Percentiles rank a stretch among this genome's conserved stretches.
Conservation (phyloP, 2,888 invertebrate species). For the Cataglyphis albicans region DNA sequence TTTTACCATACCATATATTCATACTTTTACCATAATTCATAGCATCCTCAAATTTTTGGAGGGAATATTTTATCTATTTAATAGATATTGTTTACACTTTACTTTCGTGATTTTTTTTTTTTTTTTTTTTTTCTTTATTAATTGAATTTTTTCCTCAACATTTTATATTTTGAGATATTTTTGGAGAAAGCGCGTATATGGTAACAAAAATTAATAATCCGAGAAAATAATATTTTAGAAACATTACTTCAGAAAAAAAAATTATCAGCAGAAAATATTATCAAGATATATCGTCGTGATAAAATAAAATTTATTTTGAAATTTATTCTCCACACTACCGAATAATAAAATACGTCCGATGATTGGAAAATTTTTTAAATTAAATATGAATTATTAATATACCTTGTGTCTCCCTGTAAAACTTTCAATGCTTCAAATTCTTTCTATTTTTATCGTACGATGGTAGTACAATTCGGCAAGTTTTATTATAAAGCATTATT, state of each 20-base stretch:
- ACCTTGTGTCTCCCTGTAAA: neutral
- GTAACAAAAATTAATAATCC: neutral
- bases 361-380: neutral
- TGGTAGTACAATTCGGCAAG: slow-evolving; percentile 45
- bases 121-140: neutral
- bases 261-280: too few relatives aligned
- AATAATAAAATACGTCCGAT: neutral
- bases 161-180: neutral
- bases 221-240: slow-evolving; percentile 5
- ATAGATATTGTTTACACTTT: neutral
- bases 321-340: neutral
- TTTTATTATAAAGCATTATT: slow-evolving; percentile 38
- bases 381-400: slow-evolving; percentile 25
- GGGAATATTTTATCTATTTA: neutral
- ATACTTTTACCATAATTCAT: neutral
- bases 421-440: neutral
- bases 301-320: slow-evolving; percentile 13
- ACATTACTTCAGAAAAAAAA: neutral
- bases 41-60: neutral
- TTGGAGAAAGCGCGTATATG: neutral
- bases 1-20: too few relatives aligned
- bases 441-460: slow-evolving; percentile 8
- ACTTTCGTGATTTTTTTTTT: neutral
- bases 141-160: neutral
- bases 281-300: neutral